phyloP scores from a whole-genome alignment of 2,888 invertebrate species.

The Drosophila borealis region DNA sequence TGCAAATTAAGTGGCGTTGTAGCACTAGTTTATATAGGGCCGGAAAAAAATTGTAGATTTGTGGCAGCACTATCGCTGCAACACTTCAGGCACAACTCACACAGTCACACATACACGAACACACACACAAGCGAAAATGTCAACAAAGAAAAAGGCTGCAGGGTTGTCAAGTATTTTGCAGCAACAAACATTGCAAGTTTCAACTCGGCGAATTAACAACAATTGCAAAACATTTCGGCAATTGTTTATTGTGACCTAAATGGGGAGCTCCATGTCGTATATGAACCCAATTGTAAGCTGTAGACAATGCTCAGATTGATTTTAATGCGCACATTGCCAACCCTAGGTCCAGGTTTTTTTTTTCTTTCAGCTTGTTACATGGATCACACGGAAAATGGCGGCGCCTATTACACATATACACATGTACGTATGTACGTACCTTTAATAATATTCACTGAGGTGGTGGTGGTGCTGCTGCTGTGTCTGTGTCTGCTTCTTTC shows the following conservation, averaged over 20 bases:
- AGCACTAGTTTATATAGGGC: slow-evolving; percentile 3
- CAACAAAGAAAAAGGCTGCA: slow-evolving; percentile 62
- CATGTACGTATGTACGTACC: slow-evolving; percentile 61
- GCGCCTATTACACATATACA: slow-evolving; percentile 70
- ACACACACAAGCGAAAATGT: slow-evolving; percentile 53
- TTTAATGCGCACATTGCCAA: slow-evolving; percentile 52
- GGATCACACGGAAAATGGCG: slow-evolving; percentile 74
- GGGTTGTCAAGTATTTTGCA: slow-evolving; percentile 50
- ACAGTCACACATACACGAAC: slow-evolving; percentile 13
- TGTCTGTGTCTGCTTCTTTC: slow-evolving; percentile 39
- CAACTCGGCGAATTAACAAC: not conserved
- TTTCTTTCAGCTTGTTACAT: slow-evolving; percentile 67
- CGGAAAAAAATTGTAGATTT: slow-evolving; percentile 5
- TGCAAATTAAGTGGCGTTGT: slow-evolving; percentile 1
- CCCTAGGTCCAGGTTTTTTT: slow-evolving; percentile 63
- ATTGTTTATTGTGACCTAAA: not conserved
- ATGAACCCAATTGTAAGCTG: not conserved
- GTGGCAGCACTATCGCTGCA: slow-evolving; percentile 34
- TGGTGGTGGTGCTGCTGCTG: slow-evolving; percentile 38
- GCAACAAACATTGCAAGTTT: slow-evolving; percentile 24
- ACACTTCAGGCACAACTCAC: slow-evolving; percentile 26
- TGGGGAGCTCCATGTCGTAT: not conserved
- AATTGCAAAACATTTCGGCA: slow-evolving; percentile 10
- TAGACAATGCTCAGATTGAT: slow-evolving; percentile 18
- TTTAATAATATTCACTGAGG: slow-evolving; percentile 73